Base-by-base conservation (phyloP, 2,113 vertebrate species). In the Silurus glanis region DNA sequence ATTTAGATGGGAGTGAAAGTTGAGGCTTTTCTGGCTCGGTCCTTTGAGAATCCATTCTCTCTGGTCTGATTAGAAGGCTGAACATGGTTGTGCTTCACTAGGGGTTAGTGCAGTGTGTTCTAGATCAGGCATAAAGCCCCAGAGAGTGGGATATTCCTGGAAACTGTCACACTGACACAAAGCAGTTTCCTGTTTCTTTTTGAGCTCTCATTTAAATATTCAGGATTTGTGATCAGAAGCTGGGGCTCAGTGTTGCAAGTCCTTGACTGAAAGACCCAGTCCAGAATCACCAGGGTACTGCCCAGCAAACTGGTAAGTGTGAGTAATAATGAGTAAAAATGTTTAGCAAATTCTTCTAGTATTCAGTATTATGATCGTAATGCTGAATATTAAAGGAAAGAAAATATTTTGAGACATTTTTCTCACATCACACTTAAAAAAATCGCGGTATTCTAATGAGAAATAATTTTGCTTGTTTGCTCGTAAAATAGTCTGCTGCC, bases 1-100 rank as follows among this genome's bases (percentile, higher is more conserved):
- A 37, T 82, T 45, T 72, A 87, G 76, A 84, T 61, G 76, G 69
- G 61, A 53, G 67, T 79, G 75, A 74, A 83, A 56, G 37, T 80
- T 47, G 59, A 66, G 49, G 55, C n/a, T 61, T n/a, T 56, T 82
- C 14, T 14, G 37, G 37, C 51, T 17, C 37, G 4, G 47, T 80
- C 81, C 67, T 51, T 67, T 55, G 74, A 84, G 82, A 87, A 62
- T 53, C 19, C 14, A 16, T 55, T 86, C 66, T 88, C 51, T 28
- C 12, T 13, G 75, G 76, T 47, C 37, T 76, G 76, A 55, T 84
- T 51, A 64, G 47, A 64, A 78, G 21, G 47, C 59, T 80, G 55
- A n/a, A 81, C 21, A 66, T 9, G 55, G 37, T 80, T 79, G 81
- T 66, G 45, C 25, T 49, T 78, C 61, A 74, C 80, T 64, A 72